Evolutionary conservation across 2,113 vertebrate genomes (phyloP).

Genomic region (Cavia porcellus): DNA sequence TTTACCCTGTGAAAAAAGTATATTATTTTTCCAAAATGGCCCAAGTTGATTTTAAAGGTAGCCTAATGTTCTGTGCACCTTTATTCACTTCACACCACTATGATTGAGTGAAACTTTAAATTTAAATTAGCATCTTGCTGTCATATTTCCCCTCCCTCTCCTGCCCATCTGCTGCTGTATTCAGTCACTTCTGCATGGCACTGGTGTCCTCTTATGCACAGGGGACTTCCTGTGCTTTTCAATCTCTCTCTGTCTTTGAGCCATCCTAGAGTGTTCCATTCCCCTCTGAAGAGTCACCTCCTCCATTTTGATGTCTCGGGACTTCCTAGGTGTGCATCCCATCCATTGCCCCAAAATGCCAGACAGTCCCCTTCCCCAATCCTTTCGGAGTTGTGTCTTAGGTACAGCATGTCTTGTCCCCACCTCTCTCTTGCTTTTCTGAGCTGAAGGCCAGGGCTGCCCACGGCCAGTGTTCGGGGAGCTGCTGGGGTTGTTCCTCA

Average conservation of each 20-base stretch:
- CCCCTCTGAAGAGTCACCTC: background rate
- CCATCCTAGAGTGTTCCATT: background rate
- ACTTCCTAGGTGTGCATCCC: background rate
- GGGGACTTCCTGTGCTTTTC: too few species aligned
- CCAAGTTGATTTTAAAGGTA: background rate
- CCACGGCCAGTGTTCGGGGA: rapidly evolving
- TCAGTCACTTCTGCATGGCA: background rate
- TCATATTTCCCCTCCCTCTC: background rate
- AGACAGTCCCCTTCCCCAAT: background rate
- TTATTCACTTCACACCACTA: background rate
- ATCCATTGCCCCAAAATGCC: background rate
- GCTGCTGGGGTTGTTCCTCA: rapidly evolving
- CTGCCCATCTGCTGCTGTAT: background rate
- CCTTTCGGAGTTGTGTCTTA: background rate
- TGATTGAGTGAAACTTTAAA: background rate
- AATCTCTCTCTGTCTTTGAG: background rate
- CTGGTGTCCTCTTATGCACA: background rate
- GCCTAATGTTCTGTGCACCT: background rate
- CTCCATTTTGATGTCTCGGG: background rate
- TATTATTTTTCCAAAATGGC: background rate
- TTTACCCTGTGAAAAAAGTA: background rate
- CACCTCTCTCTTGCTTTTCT: background rate
- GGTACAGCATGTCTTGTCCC: background rate
- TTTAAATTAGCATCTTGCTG: background rate
- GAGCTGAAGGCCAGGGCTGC: rapidly evolving